Evolutionary conservation across 2,113 vertebrate genomes (phyloP).

Genomic region (Bos javanicus): DNA sequence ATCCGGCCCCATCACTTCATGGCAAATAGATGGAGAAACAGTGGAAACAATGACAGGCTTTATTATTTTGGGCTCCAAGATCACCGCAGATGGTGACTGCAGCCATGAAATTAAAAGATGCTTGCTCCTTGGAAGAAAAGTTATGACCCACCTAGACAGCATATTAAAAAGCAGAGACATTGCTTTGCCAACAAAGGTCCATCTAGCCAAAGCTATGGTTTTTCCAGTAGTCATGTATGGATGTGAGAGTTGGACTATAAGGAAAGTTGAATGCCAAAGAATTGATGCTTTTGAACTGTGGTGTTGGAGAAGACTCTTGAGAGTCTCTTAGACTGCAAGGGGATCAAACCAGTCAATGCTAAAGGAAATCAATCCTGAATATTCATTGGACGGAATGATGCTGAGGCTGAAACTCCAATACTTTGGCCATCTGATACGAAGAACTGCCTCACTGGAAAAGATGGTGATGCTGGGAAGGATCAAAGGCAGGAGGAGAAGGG

Average conservation of each 20-base stretch:
- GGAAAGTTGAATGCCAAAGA: not conserved
- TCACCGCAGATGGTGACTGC: not conserved
- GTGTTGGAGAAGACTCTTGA: not conserved
- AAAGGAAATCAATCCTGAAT: not conserved
- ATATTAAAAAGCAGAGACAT: not conserved
- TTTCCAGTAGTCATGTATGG: not conserved
- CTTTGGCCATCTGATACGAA: not conserved
- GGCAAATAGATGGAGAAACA: not conserved
- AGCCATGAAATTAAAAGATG: not conserved
- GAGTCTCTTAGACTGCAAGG: not conserved
- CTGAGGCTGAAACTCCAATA: not conserved
- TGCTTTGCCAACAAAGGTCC: not conserved
- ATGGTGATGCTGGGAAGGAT: fast-evolving
- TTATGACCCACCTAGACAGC: not conserved
- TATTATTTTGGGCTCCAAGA: not conserved
- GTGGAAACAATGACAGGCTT: not conserved
- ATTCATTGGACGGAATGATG: not conserved
- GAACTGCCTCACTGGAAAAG: not conserved
- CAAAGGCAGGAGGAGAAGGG: fast-evolving
- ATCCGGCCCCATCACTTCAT: not conserved
- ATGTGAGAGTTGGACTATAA: not conserved
- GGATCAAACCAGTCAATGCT: not conserved
- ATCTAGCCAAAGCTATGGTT: not conserved
- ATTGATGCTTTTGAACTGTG: not conserved
- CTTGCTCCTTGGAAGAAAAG: not conserved